A percentile compares a stretch with the other conserved stretches of the same genome.
Evolutionary conservation across 2,113 vertebrate genomes (phyloP).

Genomic region (Psilopsiagon aymara): DNA sequence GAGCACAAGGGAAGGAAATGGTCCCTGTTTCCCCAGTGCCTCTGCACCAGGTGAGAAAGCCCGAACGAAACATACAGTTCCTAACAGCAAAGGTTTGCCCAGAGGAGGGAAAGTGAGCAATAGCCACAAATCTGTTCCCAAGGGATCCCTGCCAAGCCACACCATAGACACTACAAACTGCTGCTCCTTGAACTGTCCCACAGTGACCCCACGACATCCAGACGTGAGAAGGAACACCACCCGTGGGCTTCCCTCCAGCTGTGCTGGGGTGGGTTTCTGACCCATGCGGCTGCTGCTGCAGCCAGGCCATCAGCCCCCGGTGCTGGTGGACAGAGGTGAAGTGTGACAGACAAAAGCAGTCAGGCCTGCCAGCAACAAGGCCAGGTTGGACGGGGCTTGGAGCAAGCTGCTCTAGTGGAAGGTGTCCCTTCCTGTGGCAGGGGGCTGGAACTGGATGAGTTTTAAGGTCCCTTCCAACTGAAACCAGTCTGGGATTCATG

Average conservation of each 20-base stretch:
- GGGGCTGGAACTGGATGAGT: neutral
- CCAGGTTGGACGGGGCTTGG: neutral
- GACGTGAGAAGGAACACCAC: neutral
- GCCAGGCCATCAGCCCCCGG: neutral
- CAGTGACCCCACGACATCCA: neutral
- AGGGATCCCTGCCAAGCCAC: neutral
- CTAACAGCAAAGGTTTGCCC: neutral
- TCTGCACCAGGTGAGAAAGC: neutral
- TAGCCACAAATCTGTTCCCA: neutral
- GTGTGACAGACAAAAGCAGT: neutral
- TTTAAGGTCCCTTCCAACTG: neutral
- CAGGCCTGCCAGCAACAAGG: neutral
- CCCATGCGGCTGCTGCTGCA: neutral
- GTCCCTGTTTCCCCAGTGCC: neutral
- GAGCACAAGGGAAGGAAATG: neutral
- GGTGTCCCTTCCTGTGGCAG: neutral
- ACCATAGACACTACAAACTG: too few relatives aligned
- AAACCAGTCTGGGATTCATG: neutral
- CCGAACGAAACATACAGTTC: neutral
- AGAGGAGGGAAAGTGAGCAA: neutral
- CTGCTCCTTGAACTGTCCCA: neutral
- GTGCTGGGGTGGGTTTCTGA: neutral
- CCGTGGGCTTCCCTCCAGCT: accelerated
- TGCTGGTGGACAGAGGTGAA: neutral
- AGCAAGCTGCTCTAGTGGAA: neutral